Conservation (phyloP, 2,888 invertebrate species). For the Platycnemis pennipes region DNA sequence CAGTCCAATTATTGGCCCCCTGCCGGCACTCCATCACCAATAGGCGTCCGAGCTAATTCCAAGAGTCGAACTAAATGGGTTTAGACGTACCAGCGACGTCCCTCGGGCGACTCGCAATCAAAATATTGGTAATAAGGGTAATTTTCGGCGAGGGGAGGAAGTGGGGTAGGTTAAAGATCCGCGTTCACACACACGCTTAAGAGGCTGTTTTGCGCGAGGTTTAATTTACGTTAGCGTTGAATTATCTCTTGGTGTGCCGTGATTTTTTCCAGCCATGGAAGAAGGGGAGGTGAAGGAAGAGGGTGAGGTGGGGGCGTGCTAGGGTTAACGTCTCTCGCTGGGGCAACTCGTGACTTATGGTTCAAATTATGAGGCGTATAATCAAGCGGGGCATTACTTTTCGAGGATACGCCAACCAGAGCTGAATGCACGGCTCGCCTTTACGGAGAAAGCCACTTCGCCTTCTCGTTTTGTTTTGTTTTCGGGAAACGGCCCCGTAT, state of each 20-base stretch:
- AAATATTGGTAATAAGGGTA: slow-evolving; percentile 67
- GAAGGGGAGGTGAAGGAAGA: neutral
- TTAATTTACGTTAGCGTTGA: slow-evolving; percentile 51
- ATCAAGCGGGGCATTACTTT: slow-evolving; percentile 47
- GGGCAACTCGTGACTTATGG: slow-evolving; percentile 60
- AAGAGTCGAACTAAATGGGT: slow-evolving; percentile 24
- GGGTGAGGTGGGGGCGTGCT: neutral
- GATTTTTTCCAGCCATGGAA: neutral
- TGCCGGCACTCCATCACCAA: neutral
- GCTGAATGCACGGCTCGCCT: neutral
- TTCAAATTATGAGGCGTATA: slow-evolving; percentile 59
- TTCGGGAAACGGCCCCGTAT: slow-evolving; percentile 30
- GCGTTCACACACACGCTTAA: neutral
- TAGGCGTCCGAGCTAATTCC: slow-evolving; percentile 49
- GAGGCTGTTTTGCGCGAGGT: slow-evolving; percentile 3
- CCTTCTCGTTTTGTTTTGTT: neutral
- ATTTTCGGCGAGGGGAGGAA: neutral
- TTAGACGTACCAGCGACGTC: slow-evolving; percentile 41
- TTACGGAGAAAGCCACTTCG: neutral
- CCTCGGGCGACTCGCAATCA: slow-evolving; percentile 54
- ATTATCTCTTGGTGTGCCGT: slow-evolving; percentile 21
- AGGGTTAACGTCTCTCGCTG: neutral
- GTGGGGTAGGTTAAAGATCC: neutral
- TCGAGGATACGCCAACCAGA: slow-evolving; percentile 19
- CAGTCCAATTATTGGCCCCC: slow-evolving; percentile 48